These are phyloP conservation scores for Hirudo medicinalis DNA, from an alignment of 1,140 invertebrate species.

Conservation along the genomic window DNA sequence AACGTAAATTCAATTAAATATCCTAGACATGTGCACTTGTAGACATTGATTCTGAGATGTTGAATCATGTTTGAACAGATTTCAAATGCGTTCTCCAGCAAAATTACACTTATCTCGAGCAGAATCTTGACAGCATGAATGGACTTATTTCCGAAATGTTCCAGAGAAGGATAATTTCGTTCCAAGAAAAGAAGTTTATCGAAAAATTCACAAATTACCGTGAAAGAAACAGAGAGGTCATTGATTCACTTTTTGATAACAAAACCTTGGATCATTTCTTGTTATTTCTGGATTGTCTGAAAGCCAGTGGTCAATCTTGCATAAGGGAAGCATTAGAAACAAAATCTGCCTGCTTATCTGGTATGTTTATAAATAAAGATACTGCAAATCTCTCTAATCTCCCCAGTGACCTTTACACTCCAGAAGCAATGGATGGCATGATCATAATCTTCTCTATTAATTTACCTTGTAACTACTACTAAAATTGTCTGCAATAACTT, in stretches of 20 bases:
- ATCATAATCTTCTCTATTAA: background rate
- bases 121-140: constrained; percentile 2
- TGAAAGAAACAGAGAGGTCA: background rate
- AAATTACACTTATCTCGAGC: background rate
- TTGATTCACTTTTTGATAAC: background rate
- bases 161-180: background rate
- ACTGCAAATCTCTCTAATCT: background rate
- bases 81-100: background rate
- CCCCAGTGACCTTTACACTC: background rate
- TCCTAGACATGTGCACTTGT: too few species aligned
- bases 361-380: background rate
- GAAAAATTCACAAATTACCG: background rate
- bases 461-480: background rate
- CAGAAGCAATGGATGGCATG: background rate
- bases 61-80: background rate
- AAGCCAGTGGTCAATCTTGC: background rate
- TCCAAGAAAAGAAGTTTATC: background rate
- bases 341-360: background rate
- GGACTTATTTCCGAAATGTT: constrained; percentile 3
- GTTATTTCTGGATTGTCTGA: constrained; percentile 1
- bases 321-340: background rate
- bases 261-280: background rate
- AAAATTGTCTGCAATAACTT: too few species aligned
- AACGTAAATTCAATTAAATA: too few species aligned
- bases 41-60: too few species aligned